Evolutionary conservation across 1,140 invertebrate species (phyloP).

Genomic region (Drosophila auraria): DNA sequence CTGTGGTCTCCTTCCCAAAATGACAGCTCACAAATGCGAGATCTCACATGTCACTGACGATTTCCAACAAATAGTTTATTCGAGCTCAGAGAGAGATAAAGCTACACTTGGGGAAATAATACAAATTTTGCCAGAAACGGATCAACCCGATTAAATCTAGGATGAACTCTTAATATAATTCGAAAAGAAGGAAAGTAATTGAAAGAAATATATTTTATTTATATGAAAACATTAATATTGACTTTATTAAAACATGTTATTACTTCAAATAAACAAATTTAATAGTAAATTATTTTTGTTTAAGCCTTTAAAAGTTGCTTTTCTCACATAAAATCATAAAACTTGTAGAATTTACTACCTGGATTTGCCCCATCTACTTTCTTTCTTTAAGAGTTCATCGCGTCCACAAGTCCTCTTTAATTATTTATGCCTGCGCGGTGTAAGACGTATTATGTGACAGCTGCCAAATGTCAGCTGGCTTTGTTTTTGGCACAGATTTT

Average conservation of each 20-base stretch:
- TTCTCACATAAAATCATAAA: too few species aligned
- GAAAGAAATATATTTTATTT: too few species aligned
- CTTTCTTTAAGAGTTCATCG: too few species aligned
- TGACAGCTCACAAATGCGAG: slow-evolving; percentile 34
- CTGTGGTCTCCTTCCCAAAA: background rate
- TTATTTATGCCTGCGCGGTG: slow-evolving; percentile 30
- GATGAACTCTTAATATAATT: too few species aligned
- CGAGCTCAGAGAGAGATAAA: slow-evolving; percentile 1
- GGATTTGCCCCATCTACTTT: fast-evolving
- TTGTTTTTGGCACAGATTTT: slow-evolving; percentile 57
- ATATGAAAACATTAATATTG: too few species aligned
- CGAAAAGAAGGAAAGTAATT: too few species aligned
- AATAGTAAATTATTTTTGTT: background rate
- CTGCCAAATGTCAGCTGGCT: slow-evolving; percentile 72
- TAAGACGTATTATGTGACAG: slow-evolving; percentile 67
- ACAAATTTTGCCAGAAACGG: background rate
- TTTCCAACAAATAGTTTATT: slow-evolving; percentile 21
- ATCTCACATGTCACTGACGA: slow-evolving; percentile 43
- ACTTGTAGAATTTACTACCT: background rate
- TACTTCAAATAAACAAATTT: background rate
- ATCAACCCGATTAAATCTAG: background rate
- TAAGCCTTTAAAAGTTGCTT: background rate
- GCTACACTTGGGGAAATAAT: slow-evolving; percentile 5
- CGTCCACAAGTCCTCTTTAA: slow-evolving; percentile 11
- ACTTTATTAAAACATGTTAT: too few species aligned